Evolutionary conservation across 2,113 vertebrate species (phyloP).

Genomic region (Columbina picui): DNA sequence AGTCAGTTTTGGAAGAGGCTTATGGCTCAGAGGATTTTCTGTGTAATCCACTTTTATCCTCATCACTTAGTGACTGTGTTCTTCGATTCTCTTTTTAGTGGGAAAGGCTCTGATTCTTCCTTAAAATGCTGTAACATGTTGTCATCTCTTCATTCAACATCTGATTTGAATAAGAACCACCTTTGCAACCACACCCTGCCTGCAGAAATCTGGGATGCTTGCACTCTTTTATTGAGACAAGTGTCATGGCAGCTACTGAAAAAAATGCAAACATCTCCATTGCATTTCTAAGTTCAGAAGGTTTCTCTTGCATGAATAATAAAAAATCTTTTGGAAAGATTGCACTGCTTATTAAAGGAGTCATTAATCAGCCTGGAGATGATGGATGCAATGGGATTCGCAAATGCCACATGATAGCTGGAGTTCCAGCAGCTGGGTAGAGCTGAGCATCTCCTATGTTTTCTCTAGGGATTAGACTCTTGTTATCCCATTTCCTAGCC

Average conservation of each 20-base stretch:
- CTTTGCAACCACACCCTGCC: neutral
- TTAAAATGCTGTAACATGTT: neutral
- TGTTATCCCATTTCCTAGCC: slow-evolving; percentile 53
- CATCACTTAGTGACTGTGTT: slow-evolving; percentile 3
- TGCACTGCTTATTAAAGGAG: slow-evolving; percentile 31
- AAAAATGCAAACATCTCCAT: neutral
- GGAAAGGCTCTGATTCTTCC: neutral
- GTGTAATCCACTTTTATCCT: neutral
- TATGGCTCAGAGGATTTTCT: neutral
- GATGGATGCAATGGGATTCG: slow-evolving; percentile 31
- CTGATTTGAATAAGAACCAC: neutral
- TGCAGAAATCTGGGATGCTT: neutral
- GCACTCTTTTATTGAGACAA: neutral
- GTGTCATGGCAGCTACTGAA: neutral
- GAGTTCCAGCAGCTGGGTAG: slow-evolving; percentile 2
- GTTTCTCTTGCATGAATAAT: neutral
- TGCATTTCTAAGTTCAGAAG: neutral
- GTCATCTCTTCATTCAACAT: neutral
- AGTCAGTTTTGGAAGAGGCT: neutral
- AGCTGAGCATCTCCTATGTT: neutral
- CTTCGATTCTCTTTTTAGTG: neutral
- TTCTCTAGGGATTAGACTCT: slow-evolving; percentile 29
- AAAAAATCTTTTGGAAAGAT: slow-evolving; percentile 21
- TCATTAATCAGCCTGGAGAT: slow-evolving; percentile 36
- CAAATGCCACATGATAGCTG: slow-evolving; percentile 4